A percentile compares a stretch with the other conserved stretches of the same genome.
Evolutionary conservation across 2,888 invertebrate genomes (phyloP).

Genomic region (Eristalis tenax): DNA sequence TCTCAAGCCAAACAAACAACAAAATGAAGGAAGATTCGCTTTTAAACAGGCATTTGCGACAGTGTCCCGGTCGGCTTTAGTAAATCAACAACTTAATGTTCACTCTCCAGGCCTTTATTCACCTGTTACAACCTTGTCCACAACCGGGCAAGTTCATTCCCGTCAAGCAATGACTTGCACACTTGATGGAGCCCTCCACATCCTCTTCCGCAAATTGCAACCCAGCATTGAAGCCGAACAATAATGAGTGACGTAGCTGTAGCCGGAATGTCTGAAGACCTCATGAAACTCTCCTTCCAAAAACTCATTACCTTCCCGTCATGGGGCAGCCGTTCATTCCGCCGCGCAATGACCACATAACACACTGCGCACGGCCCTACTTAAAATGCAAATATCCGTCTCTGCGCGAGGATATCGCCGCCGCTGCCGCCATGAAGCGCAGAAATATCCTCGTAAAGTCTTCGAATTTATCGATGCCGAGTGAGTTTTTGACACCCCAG

Average conservation of each 20-base stretch:
- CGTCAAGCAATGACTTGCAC: background rate
- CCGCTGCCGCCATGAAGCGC: conserved; percentile 20
- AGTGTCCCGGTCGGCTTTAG: background rate
- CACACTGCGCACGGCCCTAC: conserved; percentile 21
- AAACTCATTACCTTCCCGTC: conserved; percentile 21
- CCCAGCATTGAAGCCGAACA: background rate
- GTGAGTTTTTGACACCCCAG: conserved; percentile 67
- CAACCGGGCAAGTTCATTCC: background rate
- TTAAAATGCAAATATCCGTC: conserved; percentile 57
- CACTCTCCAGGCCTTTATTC: background rate
- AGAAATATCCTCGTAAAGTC: conserved; percentile 57
- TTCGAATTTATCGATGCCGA: conserved; percentile 53
- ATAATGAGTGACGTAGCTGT: background rate
- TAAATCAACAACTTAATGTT: background rate
- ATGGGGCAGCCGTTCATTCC: background rate
- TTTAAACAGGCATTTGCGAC: background rate
- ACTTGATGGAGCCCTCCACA: background rate
- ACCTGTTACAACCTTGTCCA: background rate
- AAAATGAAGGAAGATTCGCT: too few species aligned
- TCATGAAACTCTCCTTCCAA: background rate
- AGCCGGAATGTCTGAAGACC: background rate
- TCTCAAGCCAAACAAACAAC: too few species aligned
- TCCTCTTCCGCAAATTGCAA: background rate
- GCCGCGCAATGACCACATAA: conserved; percentile 20
- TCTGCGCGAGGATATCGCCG: conserved; percentile 43